Base-by-base conservation (phyloP, 2,888 invertebrate species). In the Thymelicus acteon region DNA sequence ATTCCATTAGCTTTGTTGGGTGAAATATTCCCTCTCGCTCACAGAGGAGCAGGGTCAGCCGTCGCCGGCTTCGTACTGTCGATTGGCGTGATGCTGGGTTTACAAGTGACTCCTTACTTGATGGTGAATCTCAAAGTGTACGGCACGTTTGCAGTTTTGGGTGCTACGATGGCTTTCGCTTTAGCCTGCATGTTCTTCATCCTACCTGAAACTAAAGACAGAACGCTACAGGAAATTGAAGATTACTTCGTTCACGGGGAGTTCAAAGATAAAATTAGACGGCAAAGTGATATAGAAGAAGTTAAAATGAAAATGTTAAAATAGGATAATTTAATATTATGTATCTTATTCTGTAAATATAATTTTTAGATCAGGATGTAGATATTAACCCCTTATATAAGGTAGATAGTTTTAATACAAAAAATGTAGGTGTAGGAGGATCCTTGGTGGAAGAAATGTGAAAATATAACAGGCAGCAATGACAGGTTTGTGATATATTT, bases 1-100 rank as follows among this genome's bases (percentile, higher is more conserved):
- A 87, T 91, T 67, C 85, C 91, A 1, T 72, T 88, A 15, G 84
- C 85, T 2, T 78, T 91, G 13, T 72, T 88, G 39, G 91, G 91
- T 0, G 91, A 91, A 75, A 71, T 91, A 6, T 86, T 85, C 52
- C 91, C 91, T 0, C 79, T 91, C 54, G 82, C 78, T 0, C 87
- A 90, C 67, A 84, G 85, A 76, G 85, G 84, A 7, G 80, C 80
- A 1, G 90, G 89, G 0, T 79, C 84, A 10, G 74, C 82, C 0
- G 73, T 82, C 0, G 75, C 82, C 0, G 89, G 90, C 0, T 68
- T 82, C 0, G 72, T 82, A 2, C 54, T 88, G 13, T 85, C 86
- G 0, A 5, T 85, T 0, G 69, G 73, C 12, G 58, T 89, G 0
- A 79, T 85, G 74, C n/a, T 80, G 4, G 79, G 77, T 2, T 76